Evolutionary conservation across 2,797 vertebrate species (phyloP).

Genomic region (Platyrinchus mystaceus): DNA sequence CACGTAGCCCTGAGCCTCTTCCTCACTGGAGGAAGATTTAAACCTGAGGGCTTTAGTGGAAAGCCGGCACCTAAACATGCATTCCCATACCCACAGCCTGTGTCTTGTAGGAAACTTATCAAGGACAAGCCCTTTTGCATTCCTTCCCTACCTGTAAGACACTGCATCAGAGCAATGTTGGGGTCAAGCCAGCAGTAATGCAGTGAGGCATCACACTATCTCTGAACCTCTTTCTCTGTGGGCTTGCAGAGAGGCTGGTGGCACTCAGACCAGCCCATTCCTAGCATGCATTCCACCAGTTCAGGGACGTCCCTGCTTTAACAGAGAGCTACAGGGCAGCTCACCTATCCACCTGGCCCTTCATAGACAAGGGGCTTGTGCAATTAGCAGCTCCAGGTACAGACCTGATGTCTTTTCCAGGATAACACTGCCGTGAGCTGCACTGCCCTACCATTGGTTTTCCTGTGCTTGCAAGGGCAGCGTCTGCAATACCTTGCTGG

Average conservation of each 20-base stretch:
- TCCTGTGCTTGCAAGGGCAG: background rate
- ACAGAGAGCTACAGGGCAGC: background rate
- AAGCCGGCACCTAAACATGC: background rate
- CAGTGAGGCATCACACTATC: background rate
- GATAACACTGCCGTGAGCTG: background rate
- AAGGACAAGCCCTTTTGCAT: background rate
- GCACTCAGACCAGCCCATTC: background rate
- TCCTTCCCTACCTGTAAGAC: background rate
- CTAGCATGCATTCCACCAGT: rapidly evolving
- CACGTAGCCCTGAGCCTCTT: background rate
- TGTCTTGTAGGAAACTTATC: background rate
- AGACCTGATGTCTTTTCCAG: background rate
- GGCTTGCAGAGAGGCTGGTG: background rate
- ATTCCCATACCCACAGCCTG: background rate
- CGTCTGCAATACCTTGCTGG: rapidly evolving
- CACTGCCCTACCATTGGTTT: rapidly evolving
- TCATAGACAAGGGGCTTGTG: background rate
- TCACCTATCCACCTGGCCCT: background rate
- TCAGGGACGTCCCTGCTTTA: background rate
- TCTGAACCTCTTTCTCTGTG: background rate
- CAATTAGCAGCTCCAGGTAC: background rate
- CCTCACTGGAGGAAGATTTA: background rate
- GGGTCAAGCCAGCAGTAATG: background rate
- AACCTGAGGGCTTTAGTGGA: background rate
- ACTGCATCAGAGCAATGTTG: background rate